Percentiles rank a stretch among this genome's conserved stretches.
Evolutionary conservation across 2,888 invertebrate species (phyloP).

Genomic region (Glaucopsyche alexis): DNA sequence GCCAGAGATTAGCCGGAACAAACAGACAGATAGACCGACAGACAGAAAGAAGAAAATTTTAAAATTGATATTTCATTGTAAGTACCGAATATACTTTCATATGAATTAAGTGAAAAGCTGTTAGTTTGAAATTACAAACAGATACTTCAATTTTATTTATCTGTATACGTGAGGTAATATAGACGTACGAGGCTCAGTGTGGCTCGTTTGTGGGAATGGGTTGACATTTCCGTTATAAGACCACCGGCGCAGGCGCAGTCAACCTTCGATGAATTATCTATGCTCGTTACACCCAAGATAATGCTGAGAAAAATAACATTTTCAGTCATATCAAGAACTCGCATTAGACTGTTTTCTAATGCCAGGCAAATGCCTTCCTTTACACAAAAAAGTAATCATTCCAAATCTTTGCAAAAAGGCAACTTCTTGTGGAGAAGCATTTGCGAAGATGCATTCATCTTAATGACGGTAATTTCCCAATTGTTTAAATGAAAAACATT

Average conservation of each 20-base stretch:
- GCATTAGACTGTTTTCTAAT: neutral
- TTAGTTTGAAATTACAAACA: too few species aligned
- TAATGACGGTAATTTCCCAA: neutral
- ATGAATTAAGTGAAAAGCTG: too few species aligned
- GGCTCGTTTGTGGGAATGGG: constrained; percentile 7
- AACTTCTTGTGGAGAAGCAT: too few species aligned
- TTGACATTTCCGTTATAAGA: constrained; percentile 14
- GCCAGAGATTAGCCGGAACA: too few species aligned
- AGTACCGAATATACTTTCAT: too few species aligned
- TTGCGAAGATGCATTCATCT: too few species aligned
- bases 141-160: too few species aligned
- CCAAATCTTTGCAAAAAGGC: too few species aligned
- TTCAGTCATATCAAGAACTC: neutral
- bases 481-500: neutral
- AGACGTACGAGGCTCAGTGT: neutral
- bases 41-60: too few species aligned
- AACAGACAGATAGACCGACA: too few species aligned
- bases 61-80: too few species aligned
- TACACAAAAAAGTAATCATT: neutral
- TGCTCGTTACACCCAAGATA: neutral
- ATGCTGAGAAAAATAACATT: constrained; percentile 14
- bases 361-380: neutral
- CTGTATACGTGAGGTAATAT: neutral
- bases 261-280: constrained; percentile 8
- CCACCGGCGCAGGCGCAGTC: constrained; percentile 1